Percentiles rank a stretch among this genome's conserved stretches.
Evolutionary conservation across 2,113 vertebrate genomes (phyloP).

Genomic region (Chaetodon auriga): DNA sequence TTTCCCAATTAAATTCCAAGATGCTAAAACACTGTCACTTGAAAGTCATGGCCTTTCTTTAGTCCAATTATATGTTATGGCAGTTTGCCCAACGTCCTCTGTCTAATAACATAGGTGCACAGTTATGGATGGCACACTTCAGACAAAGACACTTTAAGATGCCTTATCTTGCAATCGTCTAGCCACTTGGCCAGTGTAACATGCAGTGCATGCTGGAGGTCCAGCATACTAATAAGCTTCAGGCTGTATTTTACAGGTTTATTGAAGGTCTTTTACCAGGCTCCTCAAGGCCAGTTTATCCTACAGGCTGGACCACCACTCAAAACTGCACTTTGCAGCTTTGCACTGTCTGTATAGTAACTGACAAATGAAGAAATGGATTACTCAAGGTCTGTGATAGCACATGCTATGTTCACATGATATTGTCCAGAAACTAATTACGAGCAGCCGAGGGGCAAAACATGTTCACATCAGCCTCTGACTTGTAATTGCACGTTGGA

Average conservation of each 20-base stretch:
- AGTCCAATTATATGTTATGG: slow-evolving; percentile 48
- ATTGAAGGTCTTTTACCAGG: slow-evolving; percentile 1
- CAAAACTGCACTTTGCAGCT: background rate
- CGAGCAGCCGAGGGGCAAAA: background rate
- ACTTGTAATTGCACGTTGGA: background rate
- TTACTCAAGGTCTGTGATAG: background rate
- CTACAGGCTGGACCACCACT: background rate
- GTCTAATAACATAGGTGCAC: slow-evolving; percentile 42
- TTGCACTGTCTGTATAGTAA: background rate
- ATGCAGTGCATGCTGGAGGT: background rate
- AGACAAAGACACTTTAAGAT: slow-evolving; percentile 24
- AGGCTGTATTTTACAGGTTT: slow-evolving; percentile 9
- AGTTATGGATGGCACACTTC: slow-evolving; percentile 43
- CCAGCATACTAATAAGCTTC: slow-evolving; percentile 25
- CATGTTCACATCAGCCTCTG: background rate
- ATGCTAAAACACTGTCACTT: slow-evolving; percentile 44
- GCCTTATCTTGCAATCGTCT: slow-evolving; percentile 21
- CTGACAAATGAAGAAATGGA: background rate
- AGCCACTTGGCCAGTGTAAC: slow-evolving; percentile 26
- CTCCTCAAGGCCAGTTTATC: background rate
- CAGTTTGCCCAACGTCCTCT: slow-evolving; percentile 44
- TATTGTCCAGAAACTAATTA: background rate
- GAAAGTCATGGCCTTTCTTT: slow-evolving; percentile 53
- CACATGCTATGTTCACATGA: background rate
- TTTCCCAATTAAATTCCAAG: slow-evolving; percentile 44